phyloP scores from a whole-genome alignment of 2,797 vertebrate genomes.

The Gastrophryne carolinensis region DNA sequence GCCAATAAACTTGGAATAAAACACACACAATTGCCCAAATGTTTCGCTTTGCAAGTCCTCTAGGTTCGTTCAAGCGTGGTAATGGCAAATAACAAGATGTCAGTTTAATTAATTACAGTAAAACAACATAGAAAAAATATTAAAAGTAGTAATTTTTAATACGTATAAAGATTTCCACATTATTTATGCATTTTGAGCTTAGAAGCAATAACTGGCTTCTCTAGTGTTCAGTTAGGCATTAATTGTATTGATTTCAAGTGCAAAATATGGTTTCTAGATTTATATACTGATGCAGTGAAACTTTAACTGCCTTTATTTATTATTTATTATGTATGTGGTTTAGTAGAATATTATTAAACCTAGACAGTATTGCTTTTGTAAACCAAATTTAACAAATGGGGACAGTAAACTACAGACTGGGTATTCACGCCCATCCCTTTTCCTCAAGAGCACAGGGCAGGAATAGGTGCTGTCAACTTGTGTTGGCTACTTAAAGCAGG shows the following conservation, averaged over 20 bases:
- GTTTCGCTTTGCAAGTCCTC: slow-evolving; percentile 54
- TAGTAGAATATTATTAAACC: neutral
- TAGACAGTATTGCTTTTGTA: neutral
- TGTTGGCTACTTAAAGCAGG: no score
- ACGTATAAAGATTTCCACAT: slow-evolving; percentile 63
- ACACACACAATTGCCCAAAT: slow-evolving; percentile 43
- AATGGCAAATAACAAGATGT: slow-evolving; percentile 60
- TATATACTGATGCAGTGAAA: slow-evolving; percentile 64
- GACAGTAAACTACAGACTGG: no score
- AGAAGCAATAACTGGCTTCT: slow-evolving; percentile 59
- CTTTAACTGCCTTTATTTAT: slow-evolving; percentile 53
- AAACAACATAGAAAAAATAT: slow-evolving; percentile 62
- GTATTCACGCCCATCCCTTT: no score
- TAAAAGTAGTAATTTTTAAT: slow-evolving; percentile 61
- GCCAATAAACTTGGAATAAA: slow-evolving; percentile 43
- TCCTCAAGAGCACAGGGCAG: no score
- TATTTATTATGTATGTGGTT: neutral
- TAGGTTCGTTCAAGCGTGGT: slow-evolving; percentile 62
- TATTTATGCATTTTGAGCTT: slow-evolving; percentile 59
- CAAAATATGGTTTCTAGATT: slow-evolving; percentile 63
- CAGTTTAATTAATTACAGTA: slow-evolving; percentile 58
- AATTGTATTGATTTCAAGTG: slow-evolving; percentile 66
- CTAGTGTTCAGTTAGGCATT: slow-evolving; percentile 60
- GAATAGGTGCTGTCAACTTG: no score
- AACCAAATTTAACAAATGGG: no score